phyloP scores from a whole-genome alignment of 1,140 invertebrate genomes.

The Tetramorium simillimum region DNA sequence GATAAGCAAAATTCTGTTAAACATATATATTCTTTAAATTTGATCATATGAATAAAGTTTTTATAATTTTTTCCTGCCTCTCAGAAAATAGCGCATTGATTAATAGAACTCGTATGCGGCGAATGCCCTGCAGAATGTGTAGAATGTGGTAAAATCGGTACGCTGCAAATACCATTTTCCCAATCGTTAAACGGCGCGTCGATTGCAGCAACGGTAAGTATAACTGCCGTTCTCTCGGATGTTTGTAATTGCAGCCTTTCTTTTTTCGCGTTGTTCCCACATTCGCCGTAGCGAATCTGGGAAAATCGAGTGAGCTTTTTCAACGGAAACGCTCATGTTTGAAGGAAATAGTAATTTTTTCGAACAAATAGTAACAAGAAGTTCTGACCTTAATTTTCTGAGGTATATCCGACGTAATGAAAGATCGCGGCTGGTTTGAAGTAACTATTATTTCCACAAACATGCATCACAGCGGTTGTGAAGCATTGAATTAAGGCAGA shows the following conservation, averaged over 20 bases:
- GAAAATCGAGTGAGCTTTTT: conserved; percentile 9
- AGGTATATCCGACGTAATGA: background rate
- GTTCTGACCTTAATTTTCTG: background rate
- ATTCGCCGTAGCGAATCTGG: too few species aligned
- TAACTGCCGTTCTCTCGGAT: conserved; percentile 34
- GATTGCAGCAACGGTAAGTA: conserved; percentile 31
- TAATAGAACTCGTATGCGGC: background rate
- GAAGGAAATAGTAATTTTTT: conserved; percentile 20
- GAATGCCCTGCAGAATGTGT: conserved; percentile 18
- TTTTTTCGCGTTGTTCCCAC: background rate
- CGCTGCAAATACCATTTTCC: conserved; percentile 33
- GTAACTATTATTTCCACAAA: conserved; percentile 53
- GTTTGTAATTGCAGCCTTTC: conserved; percentile 42
- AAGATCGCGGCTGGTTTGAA: background rate
- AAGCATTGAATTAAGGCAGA: conserved; percentile 45
- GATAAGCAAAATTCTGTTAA: background rate
- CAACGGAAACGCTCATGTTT: background rate
- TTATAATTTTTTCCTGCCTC: background rate
- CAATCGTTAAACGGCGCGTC: conserved; percentile 43
- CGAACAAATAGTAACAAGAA: conserved; percentile 58
- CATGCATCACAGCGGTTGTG: background rate
- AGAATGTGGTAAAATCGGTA: conserved; percentile 35
- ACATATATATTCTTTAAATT: background rate
- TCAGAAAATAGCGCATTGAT: background rate
- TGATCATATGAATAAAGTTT: conserved; percentile 1